phyloP scores from a whole-genome alignment of 2,113 vertebrate species.

The Ariopsis seemanni region DNA sequence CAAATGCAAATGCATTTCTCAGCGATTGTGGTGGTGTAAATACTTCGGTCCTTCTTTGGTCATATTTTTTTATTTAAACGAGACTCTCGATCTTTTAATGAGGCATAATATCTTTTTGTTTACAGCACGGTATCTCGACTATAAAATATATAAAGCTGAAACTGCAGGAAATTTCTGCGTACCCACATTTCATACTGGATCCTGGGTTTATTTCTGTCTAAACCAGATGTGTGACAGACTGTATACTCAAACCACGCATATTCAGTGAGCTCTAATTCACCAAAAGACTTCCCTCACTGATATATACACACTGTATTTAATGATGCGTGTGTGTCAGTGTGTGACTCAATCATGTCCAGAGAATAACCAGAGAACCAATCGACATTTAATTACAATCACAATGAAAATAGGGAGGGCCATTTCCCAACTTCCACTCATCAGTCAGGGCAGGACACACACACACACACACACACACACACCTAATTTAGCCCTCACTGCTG shows the following conservation, averaged over 20 bases:
- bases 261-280: background rate
- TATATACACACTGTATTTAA: background rate
- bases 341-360: background rate
- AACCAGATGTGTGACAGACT: background rate
- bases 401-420: slow-evolving; percentile 60
- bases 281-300: background rate
- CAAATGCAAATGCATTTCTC: background rate
- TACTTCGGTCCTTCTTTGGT: background rate
- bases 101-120: background rate
- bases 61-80: background rate
- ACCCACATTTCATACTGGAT: background rate
- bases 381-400: slow-evolving; percentile 62
- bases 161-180: background rate
- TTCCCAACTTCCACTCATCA: slow-evolving; percentile 53
- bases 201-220: background rate
- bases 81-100: background rate
- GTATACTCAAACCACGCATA: background rate
- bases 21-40: background rate
- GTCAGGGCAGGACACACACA: background rate
- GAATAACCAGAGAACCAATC: slow-evolving; percentile 51
- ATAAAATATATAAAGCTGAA: background rate
- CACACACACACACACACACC: background rate
- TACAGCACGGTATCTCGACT: background rate
- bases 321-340: background rate
- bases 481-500: background rate